These are phyloP conservation scores for Myotis pilosus DNA, from an alignment of 2,797 vertebrate genomes.

Conservation along the genomic window DNA sequence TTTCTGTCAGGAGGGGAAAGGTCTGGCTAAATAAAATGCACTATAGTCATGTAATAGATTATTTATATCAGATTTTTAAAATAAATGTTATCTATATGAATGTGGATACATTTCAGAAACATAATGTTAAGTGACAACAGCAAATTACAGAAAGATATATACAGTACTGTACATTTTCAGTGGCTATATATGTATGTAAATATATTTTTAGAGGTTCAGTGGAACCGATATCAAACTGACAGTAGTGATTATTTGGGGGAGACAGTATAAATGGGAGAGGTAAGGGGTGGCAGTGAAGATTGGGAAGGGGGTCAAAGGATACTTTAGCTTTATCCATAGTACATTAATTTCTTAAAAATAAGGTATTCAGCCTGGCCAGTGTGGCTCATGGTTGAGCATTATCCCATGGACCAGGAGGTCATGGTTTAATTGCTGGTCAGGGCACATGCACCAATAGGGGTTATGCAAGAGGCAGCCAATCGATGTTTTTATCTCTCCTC, in stretches of 20 bases:
- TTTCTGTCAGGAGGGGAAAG: background rate
- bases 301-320: background rate
- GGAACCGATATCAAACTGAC: background rate
- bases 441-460: too few relatives aligned
- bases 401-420: too few relatives aligned
- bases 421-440: too few relatives aligned
- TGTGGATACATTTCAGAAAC: background rate
- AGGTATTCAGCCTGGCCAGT: background rate
- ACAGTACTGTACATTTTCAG: background rate
- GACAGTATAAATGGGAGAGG: background rate
- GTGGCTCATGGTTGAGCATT: too few relatives aligned
- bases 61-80: background rate
- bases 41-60: background rate
- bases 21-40: background rate
- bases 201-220: constrained; percentile 3
- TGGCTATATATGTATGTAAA: background rate
- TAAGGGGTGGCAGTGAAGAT: background rate
- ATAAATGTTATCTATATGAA: background rate
- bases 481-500: too few relatives aligned
- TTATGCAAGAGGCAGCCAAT: too few relatives aligned
- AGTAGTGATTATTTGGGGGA: background rate
- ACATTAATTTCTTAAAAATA: background rate
- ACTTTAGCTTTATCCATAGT: constrained; percentile 1
- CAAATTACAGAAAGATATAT: background rate
- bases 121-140: background rate